Evolutionary conservation across 2,113 vertebrate genomes (phyloP).

Genomic region (Podocnemis expansa): DNA sequence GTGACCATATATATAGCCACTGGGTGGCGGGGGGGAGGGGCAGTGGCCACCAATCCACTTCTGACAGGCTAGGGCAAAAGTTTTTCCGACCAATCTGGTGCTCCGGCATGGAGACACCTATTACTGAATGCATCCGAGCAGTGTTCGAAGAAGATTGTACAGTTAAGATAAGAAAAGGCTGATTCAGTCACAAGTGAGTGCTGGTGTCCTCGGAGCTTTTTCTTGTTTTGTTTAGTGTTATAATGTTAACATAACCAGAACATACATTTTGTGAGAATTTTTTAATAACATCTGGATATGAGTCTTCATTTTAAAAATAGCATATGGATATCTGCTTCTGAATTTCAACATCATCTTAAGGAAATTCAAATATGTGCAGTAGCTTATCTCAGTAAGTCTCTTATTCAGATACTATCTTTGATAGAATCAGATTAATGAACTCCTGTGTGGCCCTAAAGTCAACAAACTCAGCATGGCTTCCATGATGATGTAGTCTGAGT

Average conservation of each 20-base stretch:
- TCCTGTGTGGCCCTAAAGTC: neutral
- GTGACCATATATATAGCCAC: too few relatives aligned
- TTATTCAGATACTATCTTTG: neutral
- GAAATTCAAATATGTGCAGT: neutral
- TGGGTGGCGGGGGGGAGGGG: too few relatives aligned
- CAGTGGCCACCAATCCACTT: too few relatives aligned
- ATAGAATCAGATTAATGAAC: conserved; percentile 26
- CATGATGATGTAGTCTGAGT: neutral
- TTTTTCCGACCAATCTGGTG: too few relatives aligned
- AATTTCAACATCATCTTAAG: neutral
- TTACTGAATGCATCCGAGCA: too few relatives aligned
- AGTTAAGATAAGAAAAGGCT: neutral
- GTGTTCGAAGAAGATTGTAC: too few relatives aligned
- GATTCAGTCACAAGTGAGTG: neutral
- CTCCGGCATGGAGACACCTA: too few relatives aligned
- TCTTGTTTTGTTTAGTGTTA: neutral
- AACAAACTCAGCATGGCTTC: conserved; percentile 6
- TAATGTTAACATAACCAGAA: neutral
- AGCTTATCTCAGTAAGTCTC: neutral
- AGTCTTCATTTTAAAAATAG: neutral
- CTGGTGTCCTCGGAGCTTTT: neutral
- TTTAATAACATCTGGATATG: neutral
- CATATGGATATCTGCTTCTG: neutral
- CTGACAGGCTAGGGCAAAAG: too few relatives aligned
- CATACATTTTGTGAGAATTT: neutral